A percentile compares a stretch with the other conserved stretches of the same genome.
Evolutionary conservation across 2,113 vertebrate genomes (phyloP).

Genomic region (Orycteropus afer): DNA sequence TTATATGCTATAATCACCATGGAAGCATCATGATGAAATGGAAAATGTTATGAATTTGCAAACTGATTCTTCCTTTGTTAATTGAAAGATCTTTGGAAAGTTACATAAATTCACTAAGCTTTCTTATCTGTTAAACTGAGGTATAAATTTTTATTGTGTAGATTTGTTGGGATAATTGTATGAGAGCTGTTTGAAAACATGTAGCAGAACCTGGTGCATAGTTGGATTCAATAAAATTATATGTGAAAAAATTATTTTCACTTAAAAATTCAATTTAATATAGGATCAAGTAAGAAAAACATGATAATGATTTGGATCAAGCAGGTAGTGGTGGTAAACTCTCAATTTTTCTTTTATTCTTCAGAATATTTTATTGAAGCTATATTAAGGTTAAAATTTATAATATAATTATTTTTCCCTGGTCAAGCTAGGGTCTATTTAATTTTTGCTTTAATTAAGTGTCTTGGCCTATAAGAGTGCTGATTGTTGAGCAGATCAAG

Average conservation of each 20-base stretch:
- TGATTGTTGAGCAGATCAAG: conserved; percentile 36
- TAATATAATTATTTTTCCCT: conserved; percentile 51
- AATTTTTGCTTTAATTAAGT: conserved; percentile 51
- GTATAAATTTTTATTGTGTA: neutral
- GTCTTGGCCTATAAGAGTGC: neutral
- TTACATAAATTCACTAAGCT: neutral
- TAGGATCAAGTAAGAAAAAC: neutral
- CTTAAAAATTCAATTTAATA: neutral
- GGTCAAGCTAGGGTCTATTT: neutral
- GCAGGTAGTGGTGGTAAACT: neutral
- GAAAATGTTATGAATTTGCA: neutral
- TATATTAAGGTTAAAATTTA: conserved; percentile 21
- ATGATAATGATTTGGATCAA: neutral
- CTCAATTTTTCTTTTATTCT: conserved; percentile 20
- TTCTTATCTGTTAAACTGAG: neutral
- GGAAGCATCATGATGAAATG: neutral
- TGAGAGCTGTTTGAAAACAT: neutral
- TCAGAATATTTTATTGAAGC: conserved; percentile 28
- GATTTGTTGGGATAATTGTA: neutral
- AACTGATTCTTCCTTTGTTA: neutral
- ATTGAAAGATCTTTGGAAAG: neutral
- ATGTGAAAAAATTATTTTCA: conserved; percentile 1
- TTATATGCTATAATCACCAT: neutral
- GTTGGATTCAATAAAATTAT: neutral
- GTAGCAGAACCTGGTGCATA: neutral